These are phyloP conservation scores for Papilio glaucus DNA, from an alignment of 1,140 invertebrate species.

Conservation along the genomic window DNA sequence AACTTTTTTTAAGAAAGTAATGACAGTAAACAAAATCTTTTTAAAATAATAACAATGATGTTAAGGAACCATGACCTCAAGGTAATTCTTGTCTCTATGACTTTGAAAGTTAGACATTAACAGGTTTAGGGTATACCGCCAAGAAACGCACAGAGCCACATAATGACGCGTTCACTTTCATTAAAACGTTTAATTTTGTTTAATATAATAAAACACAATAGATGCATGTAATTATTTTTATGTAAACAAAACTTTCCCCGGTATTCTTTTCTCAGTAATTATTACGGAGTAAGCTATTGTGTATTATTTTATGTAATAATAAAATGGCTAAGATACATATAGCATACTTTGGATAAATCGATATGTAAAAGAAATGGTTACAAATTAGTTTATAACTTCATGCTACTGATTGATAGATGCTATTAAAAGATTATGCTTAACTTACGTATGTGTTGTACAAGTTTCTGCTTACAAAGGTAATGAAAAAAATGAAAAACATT, in stretches of 20 bases:
- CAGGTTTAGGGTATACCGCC: slow-evolving; percentile 9
- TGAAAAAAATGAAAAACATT: too few species aligned
- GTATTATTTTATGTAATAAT: too few species aligned
- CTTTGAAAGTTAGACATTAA: slow-evolving; percentile 6
- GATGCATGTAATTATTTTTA: background rate
- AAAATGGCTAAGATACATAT: too few species aligned
- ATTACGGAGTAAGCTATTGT: too few species aligned
- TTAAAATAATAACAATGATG: too few species aligned
- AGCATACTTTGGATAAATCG: background rate
- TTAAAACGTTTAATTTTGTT: background rate
- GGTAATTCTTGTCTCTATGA: background rate
- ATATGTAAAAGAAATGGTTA: background rate
- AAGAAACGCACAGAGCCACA: background rate
- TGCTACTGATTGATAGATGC: background rate
- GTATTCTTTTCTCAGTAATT: background rate
- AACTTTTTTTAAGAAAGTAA: too few species aligned
- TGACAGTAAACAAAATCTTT: too few species aligned
- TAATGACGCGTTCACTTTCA: slow-evolving; percentile 2
- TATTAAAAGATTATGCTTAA: slow-evolving; percentile 4
- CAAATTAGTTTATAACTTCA: background rate
- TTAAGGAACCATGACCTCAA: slow-evolving; percentile 4
- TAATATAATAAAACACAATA: background rate
- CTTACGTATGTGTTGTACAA: background rate
- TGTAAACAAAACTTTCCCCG: background rate
- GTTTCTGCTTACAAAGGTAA: background rate